A percentile compares a stretch with the other conserved stretches of the same genome.
phyloP scores from a whole-genome alignment of 2,113 vertebrate species.

The Brachionichthys hirsutus region DNA sequence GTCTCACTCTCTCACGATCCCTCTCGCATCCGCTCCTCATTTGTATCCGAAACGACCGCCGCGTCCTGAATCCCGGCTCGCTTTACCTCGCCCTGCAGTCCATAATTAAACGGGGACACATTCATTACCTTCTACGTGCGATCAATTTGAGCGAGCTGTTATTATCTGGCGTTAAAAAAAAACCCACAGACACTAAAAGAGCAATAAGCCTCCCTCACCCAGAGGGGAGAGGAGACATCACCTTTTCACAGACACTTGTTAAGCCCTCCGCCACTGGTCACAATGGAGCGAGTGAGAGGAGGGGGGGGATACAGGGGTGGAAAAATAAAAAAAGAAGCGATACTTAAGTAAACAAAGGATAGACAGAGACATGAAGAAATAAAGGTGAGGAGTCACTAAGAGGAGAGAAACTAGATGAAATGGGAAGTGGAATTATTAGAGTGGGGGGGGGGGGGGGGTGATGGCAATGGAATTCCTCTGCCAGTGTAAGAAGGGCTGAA shows the following conservation, averaged over 20 bases:
- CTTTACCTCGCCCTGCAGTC: background rate
- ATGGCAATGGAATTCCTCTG: slow-evolving; percentile 14
- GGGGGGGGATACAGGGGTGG: background rate
- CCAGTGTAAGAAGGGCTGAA: slow-evolving; percentile 26
- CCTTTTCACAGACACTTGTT: slow-evolving; percentile 47
- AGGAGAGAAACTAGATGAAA: background rate
- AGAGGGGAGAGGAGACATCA: slow-evolving; percentile 11
- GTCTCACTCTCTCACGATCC: too few relatives aligned
- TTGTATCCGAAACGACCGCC: too few relatives aligned
- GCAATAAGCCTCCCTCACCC: slow-evolving; percentile 26
- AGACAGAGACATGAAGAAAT: background rate
- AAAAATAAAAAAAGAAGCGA: background rate
- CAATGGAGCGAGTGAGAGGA: background rate
- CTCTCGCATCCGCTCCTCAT: too few relatives aligned
- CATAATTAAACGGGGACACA: slow-evolving; percentile 9
- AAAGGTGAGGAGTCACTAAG: background rate
- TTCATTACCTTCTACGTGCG: slow-evolving; percentile 1
- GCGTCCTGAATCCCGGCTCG: too few relatives aligned
- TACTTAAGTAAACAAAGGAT: slow-evolving; percentile 2
- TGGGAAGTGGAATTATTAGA: background rate
- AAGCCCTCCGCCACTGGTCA: slow-evolving; percentile 28
- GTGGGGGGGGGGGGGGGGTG: background rate
- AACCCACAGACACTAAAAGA: slow-evolving; percentile 50
- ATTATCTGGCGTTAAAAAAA: slow-evolving; percentile 38
- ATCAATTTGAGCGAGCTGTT: background rate